phyloP scores from a whole-genome alignment of 1,140 invertebrate species.

The Colletes gigas region DNA sequence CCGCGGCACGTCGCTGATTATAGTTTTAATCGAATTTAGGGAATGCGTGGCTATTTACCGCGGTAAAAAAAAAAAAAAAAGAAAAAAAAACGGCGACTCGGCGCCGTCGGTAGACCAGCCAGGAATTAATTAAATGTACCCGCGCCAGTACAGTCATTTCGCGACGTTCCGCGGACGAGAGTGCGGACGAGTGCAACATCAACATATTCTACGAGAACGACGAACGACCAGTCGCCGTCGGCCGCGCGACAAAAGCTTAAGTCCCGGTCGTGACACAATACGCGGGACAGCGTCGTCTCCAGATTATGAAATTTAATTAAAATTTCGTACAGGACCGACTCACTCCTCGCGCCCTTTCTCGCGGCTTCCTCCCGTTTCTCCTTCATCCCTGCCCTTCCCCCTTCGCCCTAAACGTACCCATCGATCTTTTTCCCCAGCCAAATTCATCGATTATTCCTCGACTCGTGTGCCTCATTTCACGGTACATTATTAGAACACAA shows the following conservation, averaged over 20 bases:
- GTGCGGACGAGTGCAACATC: conserved; percentile 29
- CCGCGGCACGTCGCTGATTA: conserved; percentile 45
- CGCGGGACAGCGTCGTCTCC: conserved; percentile 49
- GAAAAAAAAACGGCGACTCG: conserved; percentile 45
- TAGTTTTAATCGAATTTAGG: conserved; percentile 68
- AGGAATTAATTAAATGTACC: conserved; percentile 64
- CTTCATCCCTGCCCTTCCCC: background rate
- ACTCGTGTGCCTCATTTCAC: no score
- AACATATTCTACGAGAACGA: conserved; percentile 43
- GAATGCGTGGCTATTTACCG: conserved; percentile 46
- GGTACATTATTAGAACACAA: no score
- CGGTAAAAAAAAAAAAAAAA: conserved; percentile 22
- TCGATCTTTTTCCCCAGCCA: conserved; percentile 3
- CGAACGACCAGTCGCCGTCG: conserved; percentile 31
- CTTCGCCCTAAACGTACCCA: background rate
- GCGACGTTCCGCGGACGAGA: background rate
- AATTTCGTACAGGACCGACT: conserved; percentile 59
- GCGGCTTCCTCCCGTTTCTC: conserved; percentile 3
- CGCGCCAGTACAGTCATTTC: conserved; percentile 43
- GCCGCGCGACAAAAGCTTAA: conserved; percentile 55
- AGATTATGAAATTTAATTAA: conserved; percentile 72
- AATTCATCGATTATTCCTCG: background rate
- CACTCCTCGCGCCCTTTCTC: background rate
- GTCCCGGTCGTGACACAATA: conserved; percentile 54
- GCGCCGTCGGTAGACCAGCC: conserved; percentile 29